Base-by-base conservation (phyloP, 2,888 invertebrate genomes). In the Amiota mariae region DNA sequence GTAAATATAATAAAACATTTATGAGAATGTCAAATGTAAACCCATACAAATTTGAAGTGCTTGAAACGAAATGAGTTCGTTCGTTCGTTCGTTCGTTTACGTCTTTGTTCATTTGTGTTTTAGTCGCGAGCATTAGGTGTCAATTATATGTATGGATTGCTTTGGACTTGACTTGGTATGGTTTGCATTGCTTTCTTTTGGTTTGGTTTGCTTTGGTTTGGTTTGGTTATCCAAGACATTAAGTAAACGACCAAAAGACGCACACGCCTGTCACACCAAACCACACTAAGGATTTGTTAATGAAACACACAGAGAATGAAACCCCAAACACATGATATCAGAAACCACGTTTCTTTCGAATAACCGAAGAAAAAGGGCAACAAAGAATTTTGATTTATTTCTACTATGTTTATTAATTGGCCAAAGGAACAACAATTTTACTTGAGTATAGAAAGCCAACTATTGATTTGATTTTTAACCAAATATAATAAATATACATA, bases 11-110 rank as follows among this genome's bases (percentile, higher is more conserved):
- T 67, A 67, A 51, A 67, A 70, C 78, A 77, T 84, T 83, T 80
- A 80, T 80, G 80, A 75, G 70, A 72, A 79, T 72, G 76, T 18
- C 57, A 15, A 57, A 54, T 15, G 54, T 0, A 13, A 9, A 54
- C 54, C 36, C 36, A 36, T 36, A 73, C 77, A 76, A 76, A 85
- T 83, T 82, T 78, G 78, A 76, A 82, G 73, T 82, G 85, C 84
- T 79, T 80, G 75, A 81, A 81, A 77, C 74, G 76, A 73, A 48
- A n/a, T 56, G 46, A 64, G 64, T 56, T 63, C 54, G 4, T 36
- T 4, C 36, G 36, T 36, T 36, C 6, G 36, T 36, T 36, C 24
- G 24, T 24, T 24, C 3, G 3, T 24, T 24, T 24, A n/a, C n/a
- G n/a, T 3, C 3, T 24, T 24, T 24, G 24, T 24, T 36, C 36